phyloP scores from a whole-genome alignment of 2,888 invertebrate genomes.

The Cryptus viduatorius region DNA sequence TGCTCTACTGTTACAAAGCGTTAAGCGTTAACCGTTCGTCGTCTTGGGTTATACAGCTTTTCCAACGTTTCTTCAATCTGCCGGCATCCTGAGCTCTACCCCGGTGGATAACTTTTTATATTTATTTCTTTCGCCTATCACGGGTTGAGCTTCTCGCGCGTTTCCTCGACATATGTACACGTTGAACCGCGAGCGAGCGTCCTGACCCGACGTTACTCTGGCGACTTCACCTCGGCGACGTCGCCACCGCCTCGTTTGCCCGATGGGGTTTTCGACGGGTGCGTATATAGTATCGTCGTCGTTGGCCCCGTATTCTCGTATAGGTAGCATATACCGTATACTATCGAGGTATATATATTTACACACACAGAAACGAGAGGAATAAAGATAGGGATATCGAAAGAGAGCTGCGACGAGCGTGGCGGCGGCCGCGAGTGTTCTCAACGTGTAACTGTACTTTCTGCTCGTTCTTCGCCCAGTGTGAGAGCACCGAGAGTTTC shows the following conservation, averaged over 20 bases:
- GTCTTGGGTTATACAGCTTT: conserved; percentile 29
- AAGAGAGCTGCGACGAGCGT: conserved; percentile 42
- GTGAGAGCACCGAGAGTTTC: conserved; percentile 28
- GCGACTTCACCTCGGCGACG: conserved; percentile 38
- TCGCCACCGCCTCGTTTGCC: conserved; percentile 24
- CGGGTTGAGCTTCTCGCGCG: conserved; percentile 47
- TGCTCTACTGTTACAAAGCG: conserved; percentile 58
- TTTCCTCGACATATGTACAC: conserved; percentile 63
- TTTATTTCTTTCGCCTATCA: conserved; percentile 25
- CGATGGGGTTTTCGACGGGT: conserved; percentile 20
- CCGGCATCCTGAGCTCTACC: conserved; percentile 1
- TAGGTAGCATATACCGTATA: conserved; percentile 27
- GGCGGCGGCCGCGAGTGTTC: conserved; percentile 45
- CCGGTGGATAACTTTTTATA: conserved; percentile 26
- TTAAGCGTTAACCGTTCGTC: conserved; percentile 57
- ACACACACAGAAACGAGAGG: conserved; percentile 25
- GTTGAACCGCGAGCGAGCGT: conserved; percentile 43
- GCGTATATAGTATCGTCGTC: conserved; percentile 10
- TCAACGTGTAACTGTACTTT: conserved; percentile 71
- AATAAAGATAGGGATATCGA: conserved; percentile 56
- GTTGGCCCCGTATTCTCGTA: not conserved
- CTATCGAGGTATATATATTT: not conserved
- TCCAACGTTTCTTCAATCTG: conserved; percentile 41
- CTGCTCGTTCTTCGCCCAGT: conserved; percentile 55
- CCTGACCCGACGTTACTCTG: conserved; percentile 67